phyloP scores from a whole-genome alignment of 1,140 invertebrate species.

The Asbolus verrucosus region DNA sequence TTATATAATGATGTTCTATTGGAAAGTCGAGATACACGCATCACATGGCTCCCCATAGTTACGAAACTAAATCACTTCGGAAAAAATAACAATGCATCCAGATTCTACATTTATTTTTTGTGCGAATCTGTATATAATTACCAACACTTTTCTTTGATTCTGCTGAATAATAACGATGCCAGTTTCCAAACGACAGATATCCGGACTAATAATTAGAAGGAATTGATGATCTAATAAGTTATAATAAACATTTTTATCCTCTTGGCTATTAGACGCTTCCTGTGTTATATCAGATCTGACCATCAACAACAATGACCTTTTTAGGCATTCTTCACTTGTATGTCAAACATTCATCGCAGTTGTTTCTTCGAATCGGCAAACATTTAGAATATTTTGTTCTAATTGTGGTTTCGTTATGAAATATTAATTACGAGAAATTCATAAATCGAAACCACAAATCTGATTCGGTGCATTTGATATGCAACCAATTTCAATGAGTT shows the following conservation, averaged over 20 bases:
- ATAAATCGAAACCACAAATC: slow-evolving; percentile 1
- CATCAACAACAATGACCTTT: slow-evolving; percentile 41
- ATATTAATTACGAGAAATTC: slow-evolving; percentile 25
- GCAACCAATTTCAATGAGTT: slow-evolving; percentile 5
- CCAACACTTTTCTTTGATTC: too few species aligned
- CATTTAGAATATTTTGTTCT: slow-evolving; percentile 9
- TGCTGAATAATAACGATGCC: background rate
- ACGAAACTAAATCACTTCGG: slow-evolving; percentile 18
- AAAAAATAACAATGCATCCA: slow-evolving; percentile 9
- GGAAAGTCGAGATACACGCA: slow-evolving; percentile 20
- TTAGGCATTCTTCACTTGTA: slow-evolving; percentile 30
- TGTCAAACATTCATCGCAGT: slow-evolving; percentile 26
- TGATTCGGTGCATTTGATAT: slow-evolving; percentile 9
- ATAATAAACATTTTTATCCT: slow-evolving; percentile 40
- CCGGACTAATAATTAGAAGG: slow-evolving; percentile 7
- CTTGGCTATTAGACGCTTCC: slow-evolving; percentile 39
- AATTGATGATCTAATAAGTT: slow-evolving; percentile 32
- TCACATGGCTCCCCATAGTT: slow-evolving; percentile 13
- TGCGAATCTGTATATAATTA: too few species aligned
- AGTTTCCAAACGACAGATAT: background rate
- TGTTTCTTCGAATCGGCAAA: background rate
- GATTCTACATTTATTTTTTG: too few species aligned
- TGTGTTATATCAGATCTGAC: slow-evolving; percentile 37
- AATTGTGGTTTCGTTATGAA: background rate
- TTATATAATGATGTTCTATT: slow-evolving; percentile 20